Evolutionary conservation across 2,888 invertebrate genomes (phyloP).

Genomic region (Charanyca ferruginea): DNA sequence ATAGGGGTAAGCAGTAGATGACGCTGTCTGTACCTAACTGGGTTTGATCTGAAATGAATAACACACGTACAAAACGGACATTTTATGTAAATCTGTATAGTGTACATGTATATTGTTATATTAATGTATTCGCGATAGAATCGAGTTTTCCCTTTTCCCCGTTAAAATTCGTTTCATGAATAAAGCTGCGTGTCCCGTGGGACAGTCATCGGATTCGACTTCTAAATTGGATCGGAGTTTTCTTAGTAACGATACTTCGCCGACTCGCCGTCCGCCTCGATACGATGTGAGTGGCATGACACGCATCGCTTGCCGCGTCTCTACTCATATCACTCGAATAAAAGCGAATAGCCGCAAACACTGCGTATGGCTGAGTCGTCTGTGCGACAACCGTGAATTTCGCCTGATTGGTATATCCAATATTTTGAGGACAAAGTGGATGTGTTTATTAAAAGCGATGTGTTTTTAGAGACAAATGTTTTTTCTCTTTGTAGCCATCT

Average conservation of each 20-base stretch:
- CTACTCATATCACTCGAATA: slow-evolving; percentile 57
- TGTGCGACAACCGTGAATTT: slow-evolving; percentile 59
- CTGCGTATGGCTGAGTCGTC: slow-evolving; percentile 26
- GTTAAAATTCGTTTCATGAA: slow-evolving; percentile 84
- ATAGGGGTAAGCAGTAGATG: too few relatives aligned
- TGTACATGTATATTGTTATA: slow-evolving; percentile 52
- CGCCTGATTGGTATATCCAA: slow-evolving; percentile 51
- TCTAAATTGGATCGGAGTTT: slow-evolving; percentile 86
- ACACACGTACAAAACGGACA: slow-evolving; percentile 12
- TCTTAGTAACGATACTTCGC: slow-evolving; percentile 80
- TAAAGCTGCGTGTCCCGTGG: slow-evolving; percentile 81
- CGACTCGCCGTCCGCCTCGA: slow-evolving; percentile 69
- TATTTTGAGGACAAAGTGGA: slow-evolving; percentile 38
- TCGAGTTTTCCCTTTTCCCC: slow-evolving; percentile 74
- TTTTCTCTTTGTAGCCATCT: background rate
- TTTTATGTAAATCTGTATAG: slow-evolving; percentile 39
- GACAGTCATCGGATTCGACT: slow-evolving; percentile 83
- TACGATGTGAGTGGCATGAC: slow-evolving; percentile 64
- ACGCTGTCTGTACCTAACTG: background rate
- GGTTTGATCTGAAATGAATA: background rate
- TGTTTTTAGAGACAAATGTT: slow-evolving; percentile 10
- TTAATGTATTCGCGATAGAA: slow-evolving; percentile 72
- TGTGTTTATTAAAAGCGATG: slow-evolving; percentile 34
- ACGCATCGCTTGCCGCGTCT: slow-evolving; percentile 63
- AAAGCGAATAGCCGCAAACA: slow-evolving; percentile 57